A percentile compares a stretch with the other conserved stretches of the same genome.
Conservation (phyloP, 2,797 vertebrate genomes). For the Falco biarmicus region DNA sequence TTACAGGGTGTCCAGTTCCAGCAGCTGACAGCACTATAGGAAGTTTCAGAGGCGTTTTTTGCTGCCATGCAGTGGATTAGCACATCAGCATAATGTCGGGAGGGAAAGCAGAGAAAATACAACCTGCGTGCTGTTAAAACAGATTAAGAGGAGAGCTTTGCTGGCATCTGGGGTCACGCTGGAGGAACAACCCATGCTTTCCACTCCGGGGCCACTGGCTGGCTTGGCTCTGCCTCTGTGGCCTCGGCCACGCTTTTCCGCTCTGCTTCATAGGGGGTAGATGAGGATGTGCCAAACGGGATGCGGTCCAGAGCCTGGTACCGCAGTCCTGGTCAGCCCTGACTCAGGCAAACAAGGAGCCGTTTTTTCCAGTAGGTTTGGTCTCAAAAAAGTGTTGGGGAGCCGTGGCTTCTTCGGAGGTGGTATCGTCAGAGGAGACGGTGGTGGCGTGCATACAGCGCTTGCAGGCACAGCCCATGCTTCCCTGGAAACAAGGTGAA, state of each 20-base stretch:
- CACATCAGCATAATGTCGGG: neutral
- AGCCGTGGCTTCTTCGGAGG: neutral
- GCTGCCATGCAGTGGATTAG: neutral
- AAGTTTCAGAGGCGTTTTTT: neutral
- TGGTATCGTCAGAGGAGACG: neutral
- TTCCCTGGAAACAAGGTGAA: neutral
- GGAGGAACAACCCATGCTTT: neutral
- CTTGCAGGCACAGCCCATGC: neutral
- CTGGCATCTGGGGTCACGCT: neutral
- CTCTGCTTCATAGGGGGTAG: neutral
- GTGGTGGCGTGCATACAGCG: neutral
- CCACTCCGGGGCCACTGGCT: fast-evolving
- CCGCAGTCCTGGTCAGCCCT: neutral
- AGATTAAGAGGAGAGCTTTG: neutral
- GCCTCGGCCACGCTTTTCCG: fast-evolving
- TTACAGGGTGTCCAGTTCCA: constrained; percentile 7
- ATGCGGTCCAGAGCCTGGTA: neutral
- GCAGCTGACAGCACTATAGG: neutral
- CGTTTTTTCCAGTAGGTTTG: neutral
- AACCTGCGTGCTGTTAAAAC: neutral
- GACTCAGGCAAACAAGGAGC: neutral
- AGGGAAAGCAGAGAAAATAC: neutral
- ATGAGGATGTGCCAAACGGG: fast-evolving
- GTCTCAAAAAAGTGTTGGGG: neutral
- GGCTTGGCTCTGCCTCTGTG: neutral